These are phyloP conservation scores for Pimephales promelas DNA, from an alignment of 2,113 vertebrate genomes.

Conservation along the genomic window DNA sequence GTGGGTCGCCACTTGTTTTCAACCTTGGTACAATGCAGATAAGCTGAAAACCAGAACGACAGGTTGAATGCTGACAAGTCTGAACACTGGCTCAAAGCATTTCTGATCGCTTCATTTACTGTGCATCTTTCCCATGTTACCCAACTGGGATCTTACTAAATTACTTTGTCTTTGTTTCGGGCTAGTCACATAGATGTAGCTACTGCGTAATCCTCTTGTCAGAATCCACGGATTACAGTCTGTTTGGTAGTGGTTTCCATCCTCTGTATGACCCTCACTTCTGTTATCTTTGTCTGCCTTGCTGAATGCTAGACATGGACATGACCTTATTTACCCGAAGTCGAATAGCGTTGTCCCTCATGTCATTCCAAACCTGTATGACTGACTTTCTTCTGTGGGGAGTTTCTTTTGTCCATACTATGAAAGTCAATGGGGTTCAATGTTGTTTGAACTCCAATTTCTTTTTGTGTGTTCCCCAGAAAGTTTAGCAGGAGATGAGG, in stretches of 20 bases:
- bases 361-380: background rate
- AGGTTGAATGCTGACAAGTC: conserved; percentile 52
- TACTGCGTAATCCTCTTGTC: conserved; percentile 31
- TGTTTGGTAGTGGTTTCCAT: conserved; percentile 15
- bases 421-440: background rate
- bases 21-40: conserved; percentile 13
- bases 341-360: background rate
- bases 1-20: background rate
- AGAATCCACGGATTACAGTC: conserved; percentile 26
- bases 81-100: conserved; percentile 26
- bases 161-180: background rate
- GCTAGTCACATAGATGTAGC: background rate
- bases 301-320: background rate
- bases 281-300: conserved; percentile 17
- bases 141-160: background rate
- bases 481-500: background rate
- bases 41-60: conserved; percentile 37
- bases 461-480: background rate
- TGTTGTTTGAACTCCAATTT: background rate
- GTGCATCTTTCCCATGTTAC: background rate
- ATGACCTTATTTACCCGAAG: background rate
- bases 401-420: background rate
- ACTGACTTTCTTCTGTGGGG: no score
- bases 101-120: conserved; percentile 6
- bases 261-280: conserved; percentile 19